Conservation (phyloP, 2,797 vertebrate species). For the Myoxocephalus aenaeus region DNA sequence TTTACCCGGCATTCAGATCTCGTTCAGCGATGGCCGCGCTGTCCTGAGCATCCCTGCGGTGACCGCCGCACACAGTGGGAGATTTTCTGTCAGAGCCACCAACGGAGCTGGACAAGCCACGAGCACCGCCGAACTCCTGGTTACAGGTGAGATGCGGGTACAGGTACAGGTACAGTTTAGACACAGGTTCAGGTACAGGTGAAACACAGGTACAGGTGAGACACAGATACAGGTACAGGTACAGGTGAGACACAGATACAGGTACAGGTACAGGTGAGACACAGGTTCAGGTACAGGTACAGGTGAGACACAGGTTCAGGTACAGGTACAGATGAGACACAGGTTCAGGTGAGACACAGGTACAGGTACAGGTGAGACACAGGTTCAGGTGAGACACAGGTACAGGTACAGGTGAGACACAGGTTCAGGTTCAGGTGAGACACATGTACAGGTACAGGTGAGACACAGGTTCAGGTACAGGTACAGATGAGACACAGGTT, state of each 20-base stretch:
- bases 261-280: background rate
- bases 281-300: too few species aligned
- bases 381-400: too few species aligned
- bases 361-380: too few species aligned
- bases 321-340: too few species aligned
- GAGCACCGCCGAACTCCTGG: constrained; percentile 96
- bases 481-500: too few species aligned
- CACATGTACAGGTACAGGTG: too few species aligned
- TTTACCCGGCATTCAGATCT: constrained; percentile 95
- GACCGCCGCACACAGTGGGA: constrained; percentile 92
- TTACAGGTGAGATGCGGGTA: constrained; percentile 86
- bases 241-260: background rate
- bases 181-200: too few species aligned
- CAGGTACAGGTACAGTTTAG: background rate
- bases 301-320: too few species aligned
- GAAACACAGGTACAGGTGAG: background rate
- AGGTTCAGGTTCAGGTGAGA: too few species aligned
- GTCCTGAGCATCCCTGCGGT: constrained; percentile 92
- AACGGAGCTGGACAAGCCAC: constrained; percentile 98
- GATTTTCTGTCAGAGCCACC: constrained; percentile 95
- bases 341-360: too few species aligned
- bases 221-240: background rate
- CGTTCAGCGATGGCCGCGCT: constrained; percentile 98
- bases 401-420: too few species aligned
- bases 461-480: too few species aligned